Percentiles rank a stretch among this genome's conserved stretches.
These are phyloP conservation scores for Salminus brasiliensis DNA, from an alignment of 2,113 vertebrate genomes.

Conservation along the genomic window DNA sequence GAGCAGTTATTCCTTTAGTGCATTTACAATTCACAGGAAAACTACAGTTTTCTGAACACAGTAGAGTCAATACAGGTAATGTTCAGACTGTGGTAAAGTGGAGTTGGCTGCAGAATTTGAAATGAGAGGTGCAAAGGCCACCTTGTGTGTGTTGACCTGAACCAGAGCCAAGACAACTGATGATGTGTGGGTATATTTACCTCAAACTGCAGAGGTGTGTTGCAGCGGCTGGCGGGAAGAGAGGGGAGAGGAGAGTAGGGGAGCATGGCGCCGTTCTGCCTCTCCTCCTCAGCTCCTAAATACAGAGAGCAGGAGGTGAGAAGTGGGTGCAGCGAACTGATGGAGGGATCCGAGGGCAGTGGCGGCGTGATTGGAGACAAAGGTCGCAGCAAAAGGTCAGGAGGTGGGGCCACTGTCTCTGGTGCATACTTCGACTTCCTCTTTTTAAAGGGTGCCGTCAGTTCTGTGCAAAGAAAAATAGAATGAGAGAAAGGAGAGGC, in stretches of 20 bases:
- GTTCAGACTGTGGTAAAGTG: too few species aligned
- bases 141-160: not conserved
- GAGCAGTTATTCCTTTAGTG: not conserved
- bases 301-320: constrained; percentile 76
- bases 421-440: constrained; percentile 87
- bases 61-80: not conserved
- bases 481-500: not conserved
- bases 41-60: not conserved
- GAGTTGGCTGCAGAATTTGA: too few species aligned
- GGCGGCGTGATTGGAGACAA: constrained; percentile 90
- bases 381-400: constrained; percentile 82
- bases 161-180: not conserved
- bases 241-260: constrained; percentile 89
- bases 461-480: constrained; percentile 68
- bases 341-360: constrained; percentile 75
- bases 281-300: constrained; percentile 78
- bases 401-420: constrained; percentile 69
- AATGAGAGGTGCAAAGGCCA: not conserved
- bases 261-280: constrained; percentile 80
- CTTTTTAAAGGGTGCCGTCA: constrained; percentile 91
- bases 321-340: constrained; percentile 75
- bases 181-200: constrained; percentile 74
- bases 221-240: constrained; percentile 93
- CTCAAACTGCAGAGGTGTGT: constrained; percentile 97
- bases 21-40: not conserved